Evolutionary conservation across 2,113 vertebrate species (phyloP), one percentile per base, ranked within the genome.

Genomic region (Podarcis raffonei): DNA sequence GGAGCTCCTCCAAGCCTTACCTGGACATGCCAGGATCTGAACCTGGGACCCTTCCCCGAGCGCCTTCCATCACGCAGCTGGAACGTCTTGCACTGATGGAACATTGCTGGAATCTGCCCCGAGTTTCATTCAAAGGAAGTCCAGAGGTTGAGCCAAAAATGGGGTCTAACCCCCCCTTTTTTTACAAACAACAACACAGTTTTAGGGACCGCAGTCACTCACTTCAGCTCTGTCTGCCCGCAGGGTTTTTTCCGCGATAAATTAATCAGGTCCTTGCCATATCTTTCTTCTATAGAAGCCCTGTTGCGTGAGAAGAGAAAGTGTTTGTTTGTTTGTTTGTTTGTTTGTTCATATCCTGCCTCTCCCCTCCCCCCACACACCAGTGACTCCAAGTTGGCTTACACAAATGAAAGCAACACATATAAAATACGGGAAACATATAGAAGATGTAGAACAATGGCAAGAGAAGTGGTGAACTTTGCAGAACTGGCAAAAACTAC

Each of bases 161-260:
- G 5, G 71, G 9, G 48, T 53, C 48, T 11, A 37, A 37, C 48
- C 48, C 9, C 48, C 48, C 48, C 42, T 42, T 42, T 22, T 65
- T 83, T 11, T 68, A 72, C 3, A 35, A 39, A 53, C 2, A 48
- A 53, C 48, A 53, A 22, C 16, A 13, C 72, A 9, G n/a, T 32
- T 12, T 30, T 20, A 81, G 23, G 3, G 32, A 82, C 22, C 0
- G 1, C 2, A 16, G 8, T 15, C 16, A 96, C 98, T 97, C 97
- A 99, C 99, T 99, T 99, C 96, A 98, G 97, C 93, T 99, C 98
- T 0, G 94, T 98, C 90, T 99, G 98, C 89, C 99, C 99, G 72
- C 98, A 99, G 11, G 98, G 98, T 89, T 98, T 99, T 97, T 98
- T 98, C 95, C 95, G 98, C 0, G 98, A 98, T 92, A 99, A 96